Conservation (phyloP, 2,797 vertebrate genomes). For the Petrocephalus sullivani region DNA sequence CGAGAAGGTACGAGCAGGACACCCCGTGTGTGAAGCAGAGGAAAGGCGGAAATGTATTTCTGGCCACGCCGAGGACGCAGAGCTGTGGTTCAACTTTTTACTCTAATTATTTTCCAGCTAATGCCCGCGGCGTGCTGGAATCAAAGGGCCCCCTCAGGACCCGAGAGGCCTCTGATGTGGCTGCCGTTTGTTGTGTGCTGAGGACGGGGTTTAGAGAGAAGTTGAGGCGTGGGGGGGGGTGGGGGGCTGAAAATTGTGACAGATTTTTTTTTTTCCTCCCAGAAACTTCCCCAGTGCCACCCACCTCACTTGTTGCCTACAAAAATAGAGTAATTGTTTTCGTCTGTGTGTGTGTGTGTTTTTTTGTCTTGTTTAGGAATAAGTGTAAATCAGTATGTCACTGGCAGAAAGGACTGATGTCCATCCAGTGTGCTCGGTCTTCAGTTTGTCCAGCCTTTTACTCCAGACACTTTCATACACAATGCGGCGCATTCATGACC, state of each 20-base stretch:
- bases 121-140: conserved; percentile 86
- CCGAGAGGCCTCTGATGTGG: conserved; percentile 87
- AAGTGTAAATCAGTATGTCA: conserved; percentile 72
- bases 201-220: conserved; percentile 54
- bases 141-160: conserved; percentile 80
- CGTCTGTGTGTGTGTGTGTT: conserved; percentile 74
- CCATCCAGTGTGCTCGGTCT: conserved; percentile 34
- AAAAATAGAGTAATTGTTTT: conserved; percentile 84
- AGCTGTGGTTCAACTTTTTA: conserved; percentile 94
- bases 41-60: conserved; percentile 83
- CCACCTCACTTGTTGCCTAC: conserved; percentile 79
- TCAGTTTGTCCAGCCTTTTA: conserved; percentile 30
- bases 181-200: conserved; percentile 77
- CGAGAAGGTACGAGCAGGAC: conserved; percentile 63
- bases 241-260: conserved; percentile 64
- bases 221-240: conserved; percentile 28
- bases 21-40: conserved; percentile 66
- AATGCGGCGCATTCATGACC: conserved; percentile 26
- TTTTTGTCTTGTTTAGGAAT: conserved; percentile 60
- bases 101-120: conserved; percentile 90
- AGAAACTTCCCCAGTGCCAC: conserved; percentile 67
- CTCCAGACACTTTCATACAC: conserved; percentile 30
- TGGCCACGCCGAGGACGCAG: conserved; percentile 74
- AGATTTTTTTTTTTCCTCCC: conserved; percentile 46
- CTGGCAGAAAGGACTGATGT: conserved; percentile 44